phyloP scores from a whole-genome alignment of 2,888 invertebrate genomes.

The Clostera curtula region DNA sequence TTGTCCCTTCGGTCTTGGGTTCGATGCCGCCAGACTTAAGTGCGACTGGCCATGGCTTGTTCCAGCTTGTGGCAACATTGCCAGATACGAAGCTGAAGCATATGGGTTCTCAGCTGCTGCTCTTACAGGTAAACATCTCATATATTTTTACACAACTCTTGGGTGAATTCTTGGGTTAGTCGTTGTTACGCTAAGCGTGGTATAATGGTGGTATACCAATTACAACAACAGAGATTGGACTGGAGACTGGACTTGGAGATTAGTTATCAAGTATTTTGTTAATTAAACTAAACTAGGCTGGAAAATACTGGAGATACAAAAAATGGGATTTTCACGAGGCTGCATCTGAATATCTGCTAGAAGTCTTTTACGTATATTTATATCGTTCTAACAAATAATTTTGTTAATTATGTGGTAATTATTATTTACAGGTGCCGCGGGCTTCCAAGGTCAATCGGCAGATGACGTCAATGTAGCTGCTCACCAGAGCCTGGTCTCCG shows the following conservation, averaged over 20 bases:
- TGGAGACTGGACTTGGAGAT: too few relatives aligned
- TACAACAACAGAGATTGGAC: too few relatives aligned
- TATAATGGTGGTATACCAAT: too few relatives aligned
- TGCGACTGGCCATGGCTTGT: slow-evolving; percentile 90
- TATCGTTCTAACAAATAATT: background rate
- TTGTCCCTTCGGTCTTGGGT: slow-evolving; percentile 86
- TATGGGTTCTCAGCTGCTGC: slow-evolving; percentile 58
- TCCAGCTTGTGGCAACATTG: slow-evolving; percentile 74
- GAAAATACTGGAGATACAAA: background rate
- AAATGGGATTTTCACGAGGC: background rate
- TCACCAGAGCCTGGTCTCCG: slow-evolving; percentile 62
- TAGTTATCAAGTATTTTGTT: too few relatives aligned
- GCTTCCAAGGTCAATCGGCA: slow-evolving; percentile 63
- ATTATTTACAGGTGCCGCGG: slow-evolving; percentile 49
- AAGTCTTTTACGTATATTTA: background rate
- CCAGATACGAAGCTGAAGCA: slow-evolving; percentile 68
- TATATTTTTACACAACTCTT: background rate
- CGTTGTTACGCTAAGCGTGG: too few relatives aligned
- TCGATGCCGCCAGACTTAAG: slow-evolving; percentile 79
- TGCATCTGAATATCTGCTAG: background rate
- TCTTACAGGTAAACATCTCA: slow-evolving; percentile 43
- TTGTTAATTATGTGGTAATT: background rate
- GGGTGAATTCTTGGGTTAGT: too few relatives aligned
- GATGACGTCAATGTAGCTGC: slow-evolving; percentile 64
- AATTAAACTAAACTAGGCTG: too few relatives aligned